A percentile compares a stretch with the other conserved stretches of the same genome.
Conservation (phyloP, 2,113 vertebrate species). For the Hassar affinis region DNA sequence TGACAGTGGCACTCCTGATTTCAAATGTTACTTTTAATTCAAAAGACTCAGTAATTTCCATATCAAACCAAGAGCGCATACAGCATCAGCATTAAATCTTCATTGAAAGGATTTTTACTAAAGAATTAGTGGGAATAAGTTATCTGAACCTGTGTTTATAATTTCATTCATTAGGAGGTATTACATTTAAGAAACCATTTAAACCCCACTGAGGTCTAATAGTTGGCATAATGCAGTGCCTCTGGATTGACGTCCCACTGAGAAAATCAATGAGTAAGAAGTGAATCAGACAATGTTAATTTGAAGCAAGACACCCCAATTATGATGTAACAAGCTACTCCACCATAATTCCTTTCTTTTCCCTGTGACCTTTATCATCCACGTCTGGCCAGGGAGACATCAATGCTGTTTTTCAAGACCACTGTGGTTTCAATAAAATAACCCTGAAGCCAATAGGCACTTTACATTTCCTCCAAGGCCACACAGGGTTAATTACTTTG, state of each 20-base stretch:
- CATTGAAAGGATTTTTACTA: not conserved
- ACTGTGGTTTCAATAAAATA: not conserved
- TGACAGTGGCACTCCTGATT: not conserved
- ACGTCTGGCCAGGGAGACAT: not conserved
- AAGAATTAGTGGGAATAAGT: not conserved
- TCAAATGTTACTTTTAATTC: slow-evolving; percentile 17
- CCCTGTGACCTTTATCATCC: slow-evolving; percentile 8
- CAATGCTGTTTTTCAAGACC: slow-evolving; percentile 7
- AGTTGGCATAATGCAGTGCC: not conserved
- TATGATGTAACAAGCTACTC: not conserved
- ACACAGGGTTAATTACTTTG: slow-evolving; percentile 21
- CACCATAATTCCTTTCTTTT: not conserved
- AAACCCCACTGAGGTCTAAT: not conserved
- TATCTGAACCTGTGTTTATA: not conserved
- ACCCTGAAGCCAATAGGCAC: not conserved
- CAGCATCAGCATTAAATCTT: not conserved
- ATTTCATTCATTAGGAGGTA: slow-evolving; percentile 1
- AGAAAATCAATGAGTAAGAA: slow-evolving; percentile 1
- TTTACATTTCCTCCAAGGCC: not conserved
- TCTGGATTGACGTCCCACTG: not conserved
- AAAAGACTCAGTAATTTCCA: not conserved
- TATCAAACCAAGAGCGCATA: not conserved
- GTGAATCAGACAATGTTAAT: not conserved
- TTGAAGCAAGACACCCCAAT: not conserved
- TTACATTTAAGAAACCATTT: slow-evolving; percentile 10